Evolutionary conservation across 2,888 invertebrate species (phyloP).

Genomic region (Beris morrisii): DNA sequence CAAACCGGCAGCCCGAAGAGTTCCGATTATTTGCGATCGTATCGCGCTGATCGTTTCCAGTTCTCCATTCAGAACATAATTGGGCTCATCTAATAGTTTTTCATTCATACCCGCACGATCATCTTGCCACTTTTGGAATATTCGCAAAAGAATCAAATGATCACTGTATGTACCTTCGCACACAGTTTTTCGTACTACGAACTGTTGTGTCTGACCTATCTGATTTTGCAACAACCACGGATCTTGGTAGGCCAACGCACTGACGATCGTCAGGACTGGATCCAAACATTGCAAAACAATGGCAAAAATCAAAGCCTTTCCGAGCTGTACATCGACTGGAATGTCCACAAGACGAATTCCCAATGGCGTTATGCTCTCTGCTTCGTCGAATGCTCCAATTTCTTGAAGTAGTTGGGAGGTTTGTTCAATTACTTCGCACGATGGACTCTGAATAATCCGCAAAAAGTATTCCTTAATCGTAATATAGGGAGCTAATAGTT

Average conservation of each 20-base stretch:
- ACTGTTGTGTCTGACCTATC: slow-evolving; percentile 47
- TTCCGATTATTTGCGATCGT: slow-evolving; percentile 79
- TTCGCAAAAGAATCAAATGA: slow-evolving; percentile 80
- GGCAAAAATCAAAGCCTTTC: slow-evolving; percentile 87
- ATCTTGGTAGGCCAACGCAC: slow-evolving; percentile 73
- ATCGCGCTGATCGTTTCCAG: slow-evolving; percentile 89
- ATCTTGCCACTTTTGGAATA: slow-evolving; percentile 73
- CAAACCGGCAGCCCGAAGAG: slow-evolving; percentile 62
- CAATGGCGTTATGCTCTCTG: slow-evolving; percentile 77
- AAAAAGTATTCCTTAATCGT: slow-evolving; percentile 81
- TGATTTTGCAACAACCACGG: slow-evolving; percentile 71
- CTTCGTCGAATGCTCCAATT: slow-evolving; percentile 81
- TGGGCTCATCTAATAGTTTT: slow-evolving; percentile 70
- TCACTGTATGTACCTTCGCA: slow-evolving; percentile 75
- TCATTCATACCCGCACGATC: slow-evolving; percentile 66
- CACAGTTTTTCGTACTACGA: slow-evolving; percentile 45
- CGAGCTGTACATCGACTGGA: slow-evolving; percentile 85
- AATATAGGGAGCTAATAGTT: slow-evolving; percentile 72
- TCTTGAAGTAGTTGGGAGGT: slow-evolving; percentile 69
- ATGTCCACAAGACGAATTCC: slow-evolving; percentile 87
- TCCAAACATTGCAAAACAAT: slow-evolving; percentile 89
- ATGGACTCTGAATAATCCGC: slow-evolving; percentile 78
- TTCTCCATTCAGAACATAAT: slow-evolving; percentile 77
- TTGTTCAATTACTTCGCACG: slow-evolving; percentile 72
- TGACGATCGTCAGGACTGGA: slow-evolving; percentile 88